Evolutionary conservation across 30 jellyfish, hydroid and myxozoan genomes (phyloP), one percentile per base, ranked within the genome.

Genomic region (Hydractinia symbiolongicarpus): DNA sequence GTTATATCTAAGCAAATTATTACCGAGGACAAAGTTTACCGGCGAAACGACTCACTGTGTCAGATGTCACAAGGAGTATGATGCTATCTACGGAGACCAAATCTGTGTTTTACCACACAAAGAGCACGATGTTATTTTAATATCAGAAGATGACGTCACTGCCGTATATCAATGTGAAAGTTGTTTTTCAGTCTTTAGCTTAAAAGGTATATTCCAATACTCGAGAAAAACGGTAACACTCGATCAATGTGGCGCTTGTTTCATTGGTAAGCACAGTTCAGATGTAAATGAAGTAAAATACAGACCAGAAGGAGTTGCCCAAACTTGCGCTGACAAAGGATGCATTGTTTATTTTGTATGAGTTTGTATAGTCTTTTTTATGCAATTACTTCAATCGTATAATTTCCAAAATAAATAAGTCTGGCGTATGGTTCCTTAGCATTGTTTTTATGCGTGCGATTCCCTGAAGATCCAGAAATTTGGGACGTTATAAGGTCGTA

Each of bases 31-130:
- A 50, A 84, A 77, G 21, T 89, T 89, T 83, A 83, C 70, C 50
- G 96, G 88, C 9, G 91, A 83, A 51, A 89, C 96, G 6, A 51
- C 79, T 61, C 96, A 89, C 78, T 89, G 96, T 82, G 94, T 89
- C 14, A 68, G 96, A 60, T 89, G 96, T 61, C 96, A 89, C 58
- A 78, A 74, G 49, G 96, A 89, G 54, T 89, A 67, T 66, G 96
- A 89, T 86, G 88, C 90, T 7, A 83, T 76, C 54, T 88, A 83
- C 69, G 96, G 95, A 6, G 82, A 66, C 57, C 74, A 74, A 54
- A 61, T 79, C 10, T 89, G 96, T 20, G 82, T 50, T 10, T 71
- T 89, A 30, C 77, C 51, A 13, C 96, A 89, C 61, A 53, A 54
- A 55, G 87, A 83, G 57, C 68, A 67, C 1, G 91, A 84, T 66